Conservation (phyloP, 1,140 invertebrate genomes). For the Drosophila pallidifrons region DNA sequence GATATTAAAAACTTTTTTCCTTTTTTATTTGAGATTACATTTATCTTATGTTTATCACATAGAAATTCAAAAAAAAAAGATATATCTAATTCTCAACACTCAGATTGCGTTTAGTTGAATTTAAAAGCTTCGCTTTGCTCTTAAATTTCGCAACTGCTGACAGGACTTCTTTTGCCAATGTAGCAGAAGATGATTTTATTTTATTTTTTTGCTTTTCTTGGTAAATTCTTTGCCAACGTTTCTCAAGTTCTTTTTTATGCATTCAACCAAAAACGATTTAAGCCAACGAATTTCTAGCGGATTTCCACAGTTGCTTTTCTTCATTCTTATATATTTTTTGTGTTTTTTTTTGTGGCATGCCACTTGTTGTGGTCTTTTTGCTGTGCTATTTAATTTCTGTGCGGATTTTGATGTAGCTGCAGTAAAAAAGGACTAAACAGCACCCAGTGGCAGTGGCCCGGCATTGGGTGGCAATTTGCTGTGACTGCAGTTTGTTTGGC, state of each 20-base stretch:
- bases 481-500: slow-evolving; percentile 52
- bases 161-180: not conserved
- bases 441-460: slow-evolving; percentile 16
- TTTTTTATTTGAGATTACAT: no score
- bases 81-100: no score
- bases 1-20: no score
- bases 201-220: slow-evolving; percentile 1
- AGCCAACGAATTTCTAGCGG: slow-evolving; percentile 26
- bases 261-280: slow-evolving; percentile 24
- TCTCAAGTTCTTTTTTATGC: slow-evolving; percentile 16
- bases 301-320: slow-evolving; percentile 28
- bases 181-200: not conserved
- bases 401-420: slow-evolving; percentile 51
- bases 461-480: slow-evolving; percentile 58
- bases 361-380: slow-evolving; percentile 56
- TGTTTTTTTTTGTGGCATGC: slow-evolving; percentile 32
- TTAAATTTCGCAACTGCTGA: not conserved
- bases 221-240: slow-evolving; percentile 17
- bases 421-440: slow-evolving; percentile 52
- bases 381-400: slow-evolving; percentile 54
- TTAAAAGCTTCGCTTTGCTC: not conserved
- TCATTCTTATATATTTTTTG: not conserved
- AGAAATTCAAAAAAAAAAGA: no score
- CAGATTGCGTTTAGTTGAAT: not conserved
- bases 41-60: no score